These are phyloP conservation scores for Apteryx mantelli DNA, from an alignment of 2,113 vertebrate genomes.

Conservation along the genomic window DNA sequence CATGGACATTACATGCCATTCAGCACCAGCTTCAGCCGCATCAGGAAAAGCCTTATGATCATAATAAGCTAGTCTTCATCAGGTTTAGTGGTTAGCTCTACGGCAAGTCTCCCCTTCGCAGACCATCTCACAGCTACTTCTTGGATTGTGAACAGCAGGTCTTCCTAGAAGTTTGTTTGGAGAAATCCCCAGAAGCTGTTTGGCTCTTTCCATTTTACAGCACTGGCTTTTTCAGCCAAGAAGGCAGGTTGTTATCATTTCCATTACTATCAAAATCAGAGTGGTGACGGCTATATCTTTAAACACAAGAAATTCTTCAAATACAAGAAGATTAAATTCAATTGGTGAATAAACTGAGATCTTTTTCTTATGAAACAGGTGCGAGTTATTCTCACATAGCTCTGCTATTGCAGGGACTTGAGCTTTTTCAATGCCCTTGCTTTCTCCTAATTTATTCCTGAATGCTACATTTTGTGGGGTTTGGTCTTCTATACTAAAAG, in stretches of 20 bases:
- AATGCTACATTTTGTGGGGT: neutral
- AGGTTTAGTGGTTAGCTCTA: too few species aligned
- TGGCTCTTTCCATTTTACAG: neutral
- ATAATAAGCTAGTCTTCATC: too few species aligned
- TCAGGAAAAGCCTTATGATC: neutral
- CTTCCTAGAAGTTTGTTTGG: neutral
- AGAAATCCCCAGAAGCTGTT: neutral
- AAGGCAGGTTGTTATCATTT: neutral
- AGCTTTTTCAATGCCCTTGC: rapidly evolving
- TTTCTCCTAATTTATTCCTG: neutral
- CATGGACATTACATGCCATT: rapidly evolving
- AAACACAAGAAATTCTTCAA: neutral
- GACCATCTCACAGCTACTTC: neutral
- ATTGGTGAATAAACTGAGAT: neutral
- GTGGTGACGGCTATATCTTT: rapidly evolving
- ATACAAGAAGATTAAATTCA: too few species aligned
- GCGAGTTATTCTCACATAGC: rapidly evolving
- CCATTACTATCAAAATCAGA: neutral
- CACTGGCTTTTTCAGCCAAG: neutral
- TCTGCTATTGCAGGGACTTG: neutral
- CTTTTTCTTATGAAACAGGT: rapidly evolving
- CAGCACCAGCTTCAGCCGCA: rapidly evolving
- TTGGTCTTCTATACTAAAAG: neutral
- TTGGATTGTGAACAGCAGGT: too few species aligned
- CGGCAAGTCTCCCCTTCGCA: neutral